A percentile compares a stretch with the other conserved stretches of the same genome.
Conservation (phyloP, 1,140 invertebrate species). For the Meloidogyne exigua region DNA sequence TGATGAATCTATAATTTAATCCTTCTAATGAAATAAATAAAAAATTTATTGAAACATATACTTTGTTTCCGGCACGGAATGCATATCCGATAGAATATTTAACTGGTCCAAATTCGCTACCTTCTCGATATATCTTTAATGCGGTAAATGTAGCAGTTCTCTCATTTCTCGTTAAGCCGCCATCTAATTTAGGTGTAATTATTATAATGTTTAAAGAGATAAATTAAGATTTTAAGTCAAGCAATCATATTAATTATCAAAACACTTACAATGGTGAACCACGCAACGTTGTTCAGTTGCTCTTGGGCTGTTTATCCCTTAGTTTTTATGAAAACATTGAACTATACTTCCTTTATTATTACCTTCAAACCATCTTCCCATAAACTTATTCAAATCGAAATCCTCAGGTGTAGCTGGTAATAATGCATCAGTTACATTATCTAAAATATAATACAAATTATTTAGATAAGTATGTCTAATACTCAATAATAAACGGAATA, state of each 20-base stretch:
- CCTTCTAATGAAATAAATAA: too few species aligned
- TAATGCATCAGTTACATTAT: conserved; percentile 35
- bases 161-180: conserved; percentile 62
- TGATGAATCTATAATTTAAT: too few species aligned
- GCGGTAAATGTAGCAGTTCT: conserved; percentile 63
- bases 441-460: background rate
- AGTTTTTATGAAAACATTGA: conserved; percentile 29
- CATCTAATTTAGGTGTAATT: conserved; percentile 41
- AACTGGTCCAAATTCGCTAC: conserved; percentile 61
- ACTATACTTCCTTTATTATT: background rate
- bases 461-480: too few species aligned
- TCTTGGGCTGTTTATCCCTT: conserved; percentile 61
- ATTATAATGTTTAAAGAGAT: too few species aligned
- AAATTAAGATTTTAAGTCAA: too few species aligned
- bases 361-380: conserved; percentile 60
- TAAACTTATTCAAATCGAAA: conserved; percentile 62
- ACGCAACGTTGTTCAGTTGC: conserved; percentile 63
- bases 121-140: conserved; percentile 63
- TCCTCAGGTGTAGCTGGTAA: conserved; percentile 59
- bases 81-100: conserved; percentile 63
- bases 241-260: too few species aligned
- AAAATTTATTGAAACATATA: background rate
- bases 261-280: conserved; percentile 61
- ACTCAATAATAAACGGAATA: background rate
- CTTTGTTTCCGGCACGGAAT: conserved; percentile 64